Conservation (phyloP, 1,140 invertebrate genomes). For the Antheraea pernyi region DNA sequence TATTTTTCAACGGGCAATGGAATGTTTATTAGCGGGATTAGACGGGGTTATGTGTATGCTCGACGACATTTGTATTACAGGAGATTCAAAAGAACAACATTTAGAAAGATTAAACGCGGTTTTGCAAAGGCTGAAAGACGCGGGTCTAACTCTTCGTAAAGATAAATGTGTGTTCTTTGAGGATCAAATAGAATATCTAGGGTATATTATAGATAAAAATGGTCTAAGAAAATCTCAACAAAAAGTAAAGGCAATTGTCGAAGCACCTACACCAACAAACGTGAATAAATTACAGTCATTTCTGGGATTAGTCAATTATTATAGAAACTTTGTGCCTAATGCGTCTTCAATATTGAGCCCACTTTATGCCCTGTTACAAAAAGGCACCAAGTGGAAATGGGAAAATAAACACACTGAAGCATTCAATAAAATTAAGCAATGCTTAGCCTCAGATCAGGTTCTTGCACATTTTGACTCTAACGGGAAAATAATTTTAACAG, state of each 20-base stretch:
- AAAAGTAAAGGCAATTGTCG: no score
- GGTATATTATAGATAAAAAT: not conserved
- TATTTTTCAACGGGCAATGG: not conserved
- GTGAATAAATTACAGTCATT: not conserved
- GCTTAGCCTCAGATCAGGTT: not conserved
- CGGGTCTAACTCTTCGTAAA: not conserved
- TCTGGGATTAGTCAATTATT: not conserved
- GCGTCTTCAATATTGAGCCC: not conserved
- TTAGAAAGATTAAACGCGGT: not conserved
- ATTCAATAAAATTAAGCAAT: not conserved
- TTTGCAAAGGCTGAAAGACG: not conserved
- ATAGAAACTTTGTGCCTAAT: not conserved
- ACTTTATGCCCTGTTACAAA: not conserved
- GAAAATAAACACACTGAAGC: not conserved
- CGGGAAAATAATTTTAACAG: not conserved
- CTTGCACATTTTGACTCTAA: not conserved
- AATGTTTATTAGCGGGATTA: not conserved
- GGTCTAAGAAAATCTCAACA: no score
- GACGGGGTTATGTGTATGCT: not conserved
- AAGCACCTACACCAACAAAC: not conserved
- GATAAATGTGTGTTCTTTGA: not conserved
- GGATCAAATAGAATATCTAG: not conserved
- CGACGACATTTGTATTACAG: not conserved
- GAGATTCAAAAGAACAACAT: not conserved
- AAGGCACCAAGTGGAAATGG: not conserved